phyloP scores from a whole-genome alignment of 2,797 vertebrate species.

The Thamnophis elegans region DNA sequence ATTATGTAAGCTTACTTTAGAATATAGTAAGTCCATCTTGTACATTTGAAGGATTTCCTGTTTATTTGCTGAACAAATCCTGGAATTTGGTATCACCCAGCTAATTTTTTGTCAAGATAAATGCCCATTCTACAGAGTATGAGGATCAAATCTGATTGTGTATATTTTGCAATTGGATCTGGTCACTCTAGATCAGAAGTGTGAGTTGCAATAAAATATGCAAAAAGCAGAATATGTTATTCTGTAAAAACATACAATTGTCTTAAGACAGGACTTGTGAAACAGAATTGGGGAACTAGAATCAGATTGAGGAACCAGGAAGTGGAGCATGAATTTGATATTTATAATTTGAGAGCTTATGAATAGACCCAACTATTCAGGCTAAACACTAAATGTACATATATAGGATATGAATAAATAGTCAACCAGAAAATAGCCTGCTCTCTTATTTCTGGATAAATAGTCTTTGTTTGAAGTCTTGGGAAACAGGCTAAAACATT shows the following conservation, averaged over 20 bases:
- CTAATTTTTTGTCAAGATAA: background rate
- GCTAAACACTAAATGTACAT: background rate
- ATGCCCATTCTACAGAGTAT: background rate
- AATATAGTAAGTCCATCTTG: background rate
- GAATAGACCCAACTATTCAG: background rate
- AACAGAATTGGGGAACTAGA: background rate
- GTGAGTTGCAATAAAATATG: background rate
- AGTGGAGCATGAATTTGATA: background rate
- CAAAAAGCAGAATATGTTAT: background rate
- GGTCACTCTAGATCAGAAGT: background rate
- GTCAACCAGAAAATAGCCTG: background rate
- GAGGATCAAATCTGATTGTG: background rate
- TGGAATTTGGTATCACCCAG: background rate
- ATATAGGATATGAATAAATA: background rate
- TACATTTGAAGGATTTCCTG: background rate
- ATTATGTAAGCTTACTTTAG: background rate
- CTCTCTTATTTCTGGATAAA: background rate
- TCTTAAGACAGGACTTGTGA: background rate
- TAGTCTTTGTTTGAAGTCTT: background rate
- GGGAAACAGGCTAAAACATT: background rate
- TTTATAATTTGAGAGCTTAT: background rate
- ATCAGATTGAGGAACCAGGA: background rate
- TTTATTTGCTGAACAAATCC: background rate
- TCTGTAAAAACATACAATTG: background rate
- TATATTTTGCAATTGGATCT: background rate